phyloP scores from a whole-genome alignment of 2,797 vertebrate genomes.

The Catamblyrhynchus diadema region DNA sequence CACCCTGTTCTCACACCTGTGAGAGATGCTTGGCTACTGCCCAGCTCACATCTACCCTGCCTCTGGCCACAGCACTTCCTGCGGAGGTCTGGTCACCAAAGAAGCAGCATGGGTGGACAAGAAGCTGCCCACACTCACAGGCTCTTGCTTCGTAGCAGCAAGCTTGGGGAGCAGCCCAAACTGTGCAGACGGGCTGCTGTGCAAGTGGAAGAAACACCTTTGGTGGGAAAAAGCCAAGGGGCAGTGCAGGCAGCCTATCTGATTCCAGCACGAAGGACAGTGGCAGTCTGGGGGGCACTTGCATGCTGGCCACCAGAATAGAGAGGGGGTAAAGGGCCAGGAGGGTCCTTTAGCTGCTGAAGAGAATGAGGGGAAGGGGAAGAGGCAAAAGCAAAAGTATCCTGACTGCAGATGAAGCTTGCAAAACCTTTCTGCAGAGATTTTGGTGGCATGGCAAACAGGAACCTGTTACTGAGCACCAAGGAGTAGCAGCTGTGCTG shows the following conservation, averaged over 20 bases:
- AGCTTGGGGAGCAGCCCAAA: not conserved
- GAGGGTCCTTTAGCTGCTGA: not conserved
- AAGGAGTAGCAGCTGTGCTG: not conserved
- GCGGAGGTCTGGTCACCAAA: not conserved
- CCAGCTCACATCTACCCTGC: accelerated
- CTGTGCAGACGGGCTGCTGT: no score
- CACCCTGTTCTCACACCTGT: accelerated
- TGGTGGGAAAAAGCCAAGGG: not conserved
- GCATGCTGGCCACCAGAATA: not conserved
- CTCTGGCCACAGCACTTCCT: not conserved
- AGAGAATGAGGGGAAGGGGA: not conserved
- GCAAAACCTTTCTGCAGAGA: not conserved
- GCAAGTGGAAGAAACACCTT: not conserved
- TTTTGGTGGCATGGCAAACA: accelerated
- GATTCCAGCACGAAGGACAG: not conserved
- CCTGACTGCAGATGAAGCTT: not conserved
- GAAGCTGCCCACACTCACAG: not conserved
- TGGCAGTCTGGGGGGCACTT: not conserved
- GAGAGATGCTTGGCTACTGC: not conserved
- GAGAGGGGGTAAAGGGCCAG: not conserved
- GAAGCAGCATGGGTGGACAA: accelerated
- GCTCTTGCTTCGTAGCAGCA: not conserved
- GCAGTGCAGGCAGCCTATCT: not conserved
- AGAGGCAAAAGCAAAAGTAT: not conserved
- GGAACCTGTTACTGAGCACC: not conserved